Evolutionary conservation across 2,888 invertebrate genomes (phyloP), one percentile per base, ranked within the genome.

Genomic region (Stegana nigrithorax): DNA sequence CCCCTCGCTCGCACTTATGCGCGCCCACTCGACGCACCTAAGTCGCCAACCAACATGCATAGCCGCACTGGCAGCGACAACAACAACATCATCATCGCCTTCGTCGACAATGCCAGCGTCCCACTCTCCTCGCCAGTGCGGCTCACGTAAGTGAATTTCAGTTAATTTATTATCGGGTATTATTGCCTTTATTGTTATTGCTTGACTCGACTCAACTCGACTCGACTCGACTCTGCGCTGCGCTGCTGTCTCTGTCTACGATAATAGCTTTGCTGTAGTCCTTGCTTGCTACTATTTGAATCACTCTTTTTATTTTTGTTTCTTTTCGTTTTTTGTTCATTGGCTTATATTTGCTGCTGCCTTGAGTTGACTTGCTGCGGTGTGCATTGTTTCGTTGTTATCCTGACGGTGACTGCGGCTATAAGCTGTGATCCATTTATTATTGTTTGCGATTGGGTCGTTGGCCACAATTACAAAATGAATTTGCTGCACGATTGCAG

Each of bases 161-260:
- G 81, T 81, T 82, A 82, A 83, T 82, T 83, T 82, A 82, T 82
- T 82, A 83, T 83, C 78, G 70, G 70, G 80, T 72, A 80, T 80
- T 81, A 82, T 80, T 76, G 81, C 72, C 75, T 75, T 80, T 78
- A 81, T 80, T 79, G 71, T 74, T 75, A 72, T 73, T 74, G 69
- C 72, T 71, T 66, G 67, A 58, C 64, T 63, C 62, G 58, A 56
- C 65, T 61, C 27, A 23, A 44, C 47, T 59, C 58, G n/a, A 10
- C 19, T 19, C 36, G 1, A 23, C 5, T 47, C 14, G 29, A 4
- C 59, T 23, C 42, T 19, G 12, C 44, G 6, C 44, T 44, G 7
- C 25, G 4, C 25, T 25, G 12, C 17, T 53, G 51, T 12, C 51
- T 32, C 36, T 36, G 53, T 32, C 36, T 36, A 36, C 32, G 32